These are phyloP conservation scores for Coregonus clupeaformis DNA, from an alignment of 2,113 vertebrate species.

Conservation along the genomic window DNA sequence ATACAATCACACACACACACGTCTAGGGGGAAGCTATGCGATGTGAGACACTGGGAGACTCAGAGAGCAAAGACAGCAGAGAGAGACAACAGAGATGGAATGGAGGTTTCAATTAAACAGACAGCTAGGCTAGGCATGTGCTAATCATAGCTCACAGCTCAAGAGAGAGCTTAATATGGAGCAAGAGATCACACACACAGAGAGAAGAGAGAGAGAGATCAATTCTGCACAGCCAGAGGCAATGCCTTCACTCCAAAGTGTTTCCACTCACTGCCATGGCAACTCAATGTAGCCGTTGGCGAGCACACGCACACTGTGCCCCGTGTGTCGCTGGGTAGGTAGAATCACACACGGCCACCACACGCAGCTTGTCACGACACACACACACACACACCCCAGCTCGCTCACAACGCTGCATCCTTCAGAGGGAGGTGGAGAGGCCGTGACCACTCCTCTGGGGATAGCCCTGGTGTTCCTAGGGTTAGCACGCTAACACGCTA, in stretches of 20 bases:
- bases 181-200: conserved; percentile 30
- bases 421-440: conserved; percentile 55
- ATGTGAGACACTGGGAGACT: background rate
- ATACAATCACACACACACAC: background rate
- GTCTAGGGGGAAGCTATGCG: background rate
- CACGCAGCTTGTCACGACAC: background rate
- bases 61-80: background rate
- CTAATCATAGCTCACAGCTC: conserved; percentile 45
- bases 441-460: conserved; percentile 14
- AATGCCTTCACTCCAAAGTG: conserved; percentile 63
- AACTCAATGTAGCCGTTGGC: conserved; percentile 50
- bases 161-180: conserved; percentile 31
- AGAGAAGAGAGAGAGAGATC: conserved; percentile 30
- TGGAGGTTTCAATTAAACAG: conserved; percentile 24
- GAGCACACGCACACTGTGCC: conserved; percentile 37
- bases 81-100: background rate
- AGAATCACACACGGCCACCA: background rate
- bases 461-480: background rate
- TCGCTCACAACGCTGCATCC: conserved; percentile 62
- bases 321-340: conserved; percentile 28
- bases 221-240: conserved; percentile 49
- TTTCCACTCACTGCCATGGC: conserved; percentile 65
- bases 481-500: background rate
- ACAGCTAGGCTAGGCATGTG: conserved; percentile 1
- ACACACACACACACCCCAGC: conserved; percentile 56